Base-by-base conservation (phyloP, 2,113 vertebrate genomes). In the Taurulus bubalis region DNA sequence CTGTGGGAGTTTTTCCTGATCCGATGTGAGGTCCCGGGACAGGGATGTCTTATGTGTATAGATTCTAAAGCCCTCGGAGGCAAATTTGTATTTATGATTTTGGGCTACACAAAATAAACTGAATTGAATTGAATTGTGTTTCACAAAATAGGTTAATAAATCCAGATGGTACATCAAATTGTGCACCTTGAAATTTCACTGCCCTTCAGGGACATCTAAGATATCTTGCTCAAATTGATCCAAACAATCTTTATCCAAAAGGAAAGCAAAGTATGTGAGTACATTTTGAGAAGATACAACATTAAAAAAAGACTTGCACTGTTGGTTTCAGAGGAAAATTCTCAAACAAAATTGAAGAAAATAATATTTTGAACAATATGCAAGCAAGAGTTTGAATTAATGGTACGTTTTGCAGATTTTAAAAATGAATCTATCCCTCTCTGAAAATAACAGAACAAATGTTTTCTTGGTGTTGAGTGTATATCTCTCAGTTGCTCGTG, bases 371-470 rank as follows among this genome's bases (percentile, higher is more conserved):
- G 0, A 67, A 74, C 8, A 34, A 71, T 64, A 56, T 73, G 3
- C 4, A 72, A 22, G 10, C 6, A 72, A 24, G 10, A 9, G n/a
- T 72, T 74, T 59, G 51, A 75, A 66, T 76, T 68, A n/a, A 49
- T 18, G 30, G 7, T 26, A 36, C 16, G 1, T 62, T 6, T 15
- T 71, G 36, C 32, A 73, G 36, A 62, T 84, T 82, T 45, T 20
- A 24, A 11, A 71, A 51, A 24, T 18, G 0, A 20, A n/a, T 8
- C 22, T 4, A 26, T 64, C 22, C 14, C 74, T 36, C 80, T 91
- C 89, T 90, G 90, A 91, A 92, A 93, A 86, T 70, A 91, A 89
- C 89, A 87, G 84, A 60, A 79, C 84, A 91, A 86, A 89, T 89
- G 70, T 70, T 70, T 77, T 67, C 30, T 75, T 34, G 18, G 40